Evolutionary conservation across 1,140 invertebrate genomes (phyloP).

Genomic region (Zophobas atratus): DNA sequence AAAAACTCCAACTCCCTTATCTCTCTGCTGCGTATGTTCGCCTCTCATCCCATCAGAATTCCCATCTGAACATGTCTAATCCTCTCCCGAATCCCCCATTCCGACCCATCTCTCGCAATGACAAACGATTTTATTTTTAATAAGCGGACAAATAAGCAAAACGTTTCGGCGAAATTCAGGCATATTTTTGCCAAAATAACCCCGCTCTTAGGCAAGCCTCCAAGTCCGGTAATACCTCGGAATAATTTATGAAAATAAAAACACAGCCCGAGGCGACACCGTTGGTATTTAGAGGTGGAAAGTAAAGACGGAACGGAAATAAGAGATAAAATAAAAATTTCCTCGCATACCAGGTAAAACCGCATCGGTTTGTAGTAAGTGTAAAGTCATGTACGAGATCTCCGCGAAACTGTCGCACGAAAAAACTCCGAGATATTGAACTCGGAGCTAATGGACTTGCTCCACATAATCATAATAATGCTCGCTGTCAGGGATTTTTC

Average conservation of each 20-base stretch:
- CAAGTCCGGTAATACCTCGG: background rate
- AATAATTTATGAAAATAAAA: background rate
- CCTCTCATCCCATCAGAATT: no score
- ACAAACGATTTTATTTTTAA: no score
- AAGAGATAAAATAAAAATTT: slow-evolving; percentile 8
- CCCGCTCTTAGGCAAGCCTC: slow-evolving; percentile 1
- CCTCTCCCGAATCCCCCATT: no score
- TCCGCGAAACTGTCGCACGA: slow-evolving; percentile 9
- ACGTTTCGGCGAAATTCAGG: background rate
- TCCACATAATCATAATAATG: slow-evolving; percentile 41
- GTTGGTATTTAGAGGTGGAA: background rate
- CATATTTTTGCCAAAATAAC: background rate
- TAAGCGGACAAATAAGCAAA: no score
- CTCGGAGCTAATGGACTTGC: slow-evolving; percentile 20
- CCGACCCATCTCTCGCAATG: no score
- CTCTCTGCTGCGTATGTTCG: no score
- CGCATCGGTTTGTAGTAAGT: slow-evolving; percentile 43
- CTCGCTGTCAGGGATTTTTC: slow-evolving; percentile 41
- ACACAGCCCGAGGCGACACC: background rate
- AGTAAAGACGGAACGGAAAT: background rate
- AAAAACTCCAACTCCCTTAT: no score
- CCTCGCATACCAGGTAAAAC: background rate
- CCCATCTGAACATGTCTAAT: no score
- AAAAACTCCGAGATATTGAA: slow-evolving; percentile 20
- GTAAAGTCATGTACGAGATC: slow-evolving; percentile 49